phyloP scores from a whole-genome alignment of 2,797 vertebrate genomes.

The Sarcophilus harrisii region DNA sequence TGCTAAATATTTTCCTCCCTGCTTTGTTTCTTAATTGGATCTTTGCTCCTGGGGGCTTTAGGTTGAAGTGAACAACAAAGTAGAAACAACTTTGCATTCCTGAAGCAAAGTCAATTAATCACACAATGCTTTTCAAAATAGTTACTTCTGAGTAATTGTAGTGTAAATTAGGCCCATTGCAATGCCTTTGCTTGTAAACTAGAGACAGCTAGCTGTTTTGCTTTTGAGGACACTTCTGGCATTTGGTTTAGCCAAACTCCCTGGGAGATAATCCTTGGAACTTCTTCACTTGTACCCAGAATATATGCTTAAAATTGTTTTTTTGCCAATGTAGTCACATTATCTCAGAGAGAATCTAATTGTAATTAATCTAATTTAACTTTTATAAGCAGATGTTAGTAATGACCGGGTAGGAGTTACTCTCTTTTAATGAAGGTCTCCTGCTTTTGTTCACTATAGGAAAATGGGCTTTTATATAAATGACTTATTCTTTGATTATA shows the following conservation, averaged over 20 bases:
- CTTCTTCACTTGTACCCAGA: slow-evolving; percentile 25
- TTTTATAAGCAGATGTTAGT: slow-evolving; percentile 61
- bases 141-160: slow-evolving; percentile 73
- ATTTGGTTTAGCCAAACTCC: slow-evolving; percentile 50
- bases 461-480: slow-evolving; percentile 26
- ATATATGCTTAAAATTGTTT: slow-evolving; percentile 31
- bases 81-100: slow-evolving; percentile 66
- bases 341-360: slow-evolving; percentile 49
- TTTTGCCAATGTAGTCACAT: slow-evolving; percentile 38
- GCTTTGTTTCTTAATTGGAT: slow-evolving; percentile 80
- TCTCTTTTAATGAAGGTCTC: slow-evolving; percentile 59
- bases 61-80: slow-evolving; percentile 73
- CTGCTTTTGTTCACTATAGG: background rate
- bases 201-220: slow-evolving; percentile 43
- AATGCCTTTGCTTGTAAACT: slow-evolving; percentile 64
- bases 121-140: slow-evolving; percentile 71
- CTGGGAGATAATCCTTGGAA: slow-evolving; percentile 62
- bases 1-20: slow-evolving; percentile 68
- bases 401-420: background rate
- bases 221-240: background rate
- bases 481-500: slow-evolving; percentile 46
- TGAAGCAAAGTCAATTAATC: slow-evolving; percentile 79
- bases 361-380: slow-evolving; percentile 60
- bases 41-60: slow-evolving; percentile 76
- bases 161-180: slow-evolving; percentile 73